A percentile compares a stretch with the other conserved stretches of the same genome.
phyloP scores from a whole-genome alignment of 1,140 invertebrate genomes.

The Prorops nasuta region DNA sequence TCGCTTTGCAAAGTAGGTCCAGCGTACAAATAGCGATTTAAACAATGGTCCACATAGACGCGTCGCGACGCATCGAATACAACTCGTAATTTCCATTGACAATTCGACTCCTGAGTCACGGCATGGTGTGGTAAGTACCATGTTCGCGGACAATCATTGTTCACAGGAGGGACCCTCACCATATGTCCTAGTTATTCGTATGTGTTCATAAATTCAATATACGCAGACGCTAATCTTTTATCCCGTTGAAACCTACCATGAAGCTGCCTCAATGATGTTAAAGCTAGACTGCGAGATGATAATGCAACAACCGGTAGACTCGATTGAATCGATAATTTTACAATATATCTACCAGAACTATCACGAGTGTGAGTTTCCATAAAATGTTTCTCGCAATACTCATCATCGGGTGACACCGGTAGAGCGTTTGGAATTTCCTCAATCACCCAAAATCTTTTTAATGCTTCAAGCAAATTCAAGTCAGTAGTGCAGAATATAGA shows the following conservation, averaged over 20 bases:
- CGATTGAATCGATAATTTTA: not conserved
- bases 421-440: not conserved
- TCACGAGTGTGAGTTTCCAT: not conserved
- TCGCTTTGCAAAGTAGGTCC: not conserved
- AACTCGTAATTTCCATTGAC: not conserved
- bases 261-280: not conserved
- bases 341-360: not conserved
- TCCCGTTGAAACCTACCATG: not conserved
- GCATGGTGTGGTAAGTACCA: not conserved
- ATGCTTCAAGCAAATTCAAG: not conserved
- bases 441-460: not conserved
- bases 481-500: not conserved
- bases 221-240: not conserved
- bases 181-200: not conserved
- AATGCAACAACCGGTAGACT: not conserved
- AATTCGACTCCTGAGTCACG: not conserved
- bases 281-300: not conserved
- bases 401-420: not conserved
- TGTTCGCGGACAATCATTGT: not conserved
- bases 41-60: not conserved
- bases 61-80: not conserved
- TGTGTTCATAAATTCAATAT: not conserved
- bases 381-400: not conserved
- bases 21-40: not conserved
- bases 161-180: not conserved